Conservation (phyloP, 2,888 invertebrate genomes). For the Plemyria rubiginata region DNA sequence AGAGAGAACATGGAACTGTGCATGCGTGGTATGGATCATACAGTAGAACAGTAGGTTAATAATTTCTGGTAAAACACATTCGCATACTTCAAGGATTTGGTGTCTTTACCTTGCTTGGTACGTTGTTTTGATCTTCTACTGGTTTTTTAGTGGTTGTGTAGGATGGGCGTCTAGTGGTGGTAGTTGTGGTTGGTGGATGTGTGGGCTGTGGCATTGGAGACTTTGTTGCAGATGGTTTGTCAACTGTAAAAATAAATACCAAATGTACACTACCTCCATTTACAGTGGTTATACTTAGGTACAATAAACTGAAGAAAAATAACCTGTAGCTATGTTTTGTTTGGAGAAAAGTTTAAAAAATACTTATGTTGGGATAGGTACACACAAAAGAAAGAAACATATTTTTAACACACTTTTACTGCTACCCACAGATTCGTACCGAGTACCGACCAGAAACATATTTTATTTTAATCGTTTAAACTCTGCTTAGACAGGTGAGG, state of each 20-base stretch:
- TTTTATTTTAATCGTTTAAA: too few species aligned
- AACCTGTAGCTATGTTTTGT: too few species aligned
- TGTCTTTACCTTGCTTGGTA: constrained; percentile 60
- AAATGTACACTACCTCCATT: too few species aligned
- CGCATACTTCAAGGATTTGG: neutral
- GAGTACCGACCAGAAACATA: too few species aligned
- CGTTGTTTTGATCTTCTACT: constrained; percentile 54
- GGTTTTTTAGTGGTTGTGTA: constrained; percentile 60
- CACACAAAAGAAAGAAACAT: too few species aligned
- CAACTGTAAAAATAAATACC: constrained; percentile 39
- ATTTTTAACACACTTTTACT: too few species aligned
- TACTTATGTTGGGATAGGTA: too few species aligned
- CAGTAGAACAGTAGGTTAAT: neutral
- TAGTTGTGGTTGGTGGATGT: constrained; percentile 46
- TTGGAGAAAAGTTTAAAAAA: too few species aligned
- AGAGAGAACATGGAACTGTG: neutral
- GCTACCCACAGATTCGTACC: too few species aligned
- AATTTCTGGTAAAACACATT: neutral
- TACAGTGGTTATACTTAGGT: too few species aligned
- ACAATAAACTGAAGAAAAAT: too few species aligned
- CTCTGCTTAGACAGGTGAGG: too few species aligned
- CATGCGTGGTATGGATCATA: neutral
- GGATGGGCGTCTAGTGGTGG: constrained; percentile 48
- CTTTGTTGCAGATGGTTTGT: constrained; percentile 60
- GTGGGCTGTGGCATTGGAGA: constrained; percentile 55